Evolutionary conservation across 1,140 invertebrate genomes (phyloP).

Genomic region (Drosophila lacteicornis): DNA sequence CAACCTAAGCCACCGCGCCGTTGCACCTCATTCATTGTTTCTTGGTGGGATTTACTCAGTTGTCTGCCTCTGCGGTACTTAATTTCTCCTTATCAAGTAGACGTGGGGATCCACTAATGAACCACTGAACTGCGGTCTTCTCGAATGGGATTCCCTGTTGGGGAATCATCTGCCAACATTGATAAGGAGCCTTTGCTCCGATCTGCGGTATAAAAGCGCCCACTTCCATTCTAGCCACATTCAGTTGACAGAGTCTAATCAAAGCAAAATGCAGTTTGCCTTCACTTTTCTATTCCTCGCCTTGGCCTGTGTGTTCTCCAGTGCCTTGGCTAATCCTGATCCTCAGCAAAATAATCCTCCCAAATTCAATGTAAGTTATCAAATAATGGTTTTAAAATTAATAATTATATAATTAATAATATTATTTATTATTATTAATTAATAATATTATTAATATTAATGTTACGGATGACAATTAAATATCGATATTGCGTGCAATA

Average conservation of each 20-base stretch:
- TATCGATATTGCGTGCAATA: background rate
- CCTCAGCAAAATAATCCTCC: conserved; percentile 13
- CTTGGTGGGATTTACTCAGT: conserved; percentile 20
- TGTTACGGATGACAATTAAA: too few species aligned
- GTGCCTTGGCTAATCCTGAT: conserved; percentile 29
- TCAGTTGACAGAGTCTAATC: conserved; percentile 18
- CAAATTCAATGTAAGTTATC: conserved; percentile 32
- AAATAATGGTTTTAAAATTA: too few species aligned
- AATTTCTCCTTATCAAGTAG: conserved; percentile 46
- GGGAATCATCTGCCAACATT: conserved; percentile 37
- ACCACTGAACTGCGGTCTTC: conserved; percentile 23
- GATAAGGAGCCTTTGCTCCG: conserved; percentile 31
- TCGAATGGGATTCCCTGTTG: conserved; percentile 43
- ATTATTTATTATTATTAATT: too few species aligned
- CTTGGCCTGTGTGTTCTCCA: conserved; percentile 26
- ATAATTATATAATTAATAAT: too few species aligned
- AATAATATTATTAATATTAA: too few species aligned
- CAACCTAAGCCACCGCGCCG: background rate
- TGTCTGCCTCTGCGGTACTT: background rate
- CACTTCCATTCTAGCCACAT: conserved; percentile 1
- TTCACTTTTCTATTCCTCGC: conserved; percentile 29
- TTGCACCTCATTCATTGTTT: conserved; percentile 24
- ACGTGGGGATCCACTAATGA: conserved; percentile 58
- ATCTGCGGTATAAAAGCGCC: conserved; percentile 22
- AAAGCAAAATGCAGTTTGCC: conserved; percentile 48